Evolutionary conservation across 2,797 vertebrate genomes (phyloP).

Genomic region (Euthynnus affinis): DNA sequence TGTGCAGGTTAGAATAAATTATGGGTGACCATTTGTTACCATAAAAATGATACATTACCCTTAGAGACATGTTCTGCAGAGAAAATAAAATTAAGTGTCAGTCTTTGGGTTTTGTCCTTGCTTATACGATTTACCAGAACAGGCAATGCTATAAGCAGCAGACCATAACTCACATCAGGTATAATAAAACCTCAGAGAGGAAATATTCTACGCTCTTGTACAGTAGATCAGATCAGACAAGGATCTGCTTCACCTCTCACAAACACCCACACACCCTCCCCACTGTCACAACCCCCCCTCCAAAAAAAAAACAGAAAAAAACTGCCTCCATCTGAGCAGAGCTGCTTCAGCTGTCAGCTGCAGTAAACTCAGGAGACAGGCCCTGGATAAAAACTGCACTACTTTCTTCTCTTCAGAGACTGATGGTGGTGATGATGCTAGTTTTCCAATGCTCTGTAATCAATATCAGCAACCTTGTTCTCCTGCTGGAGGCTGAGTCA

Average conservation of each 20-base stretch:
- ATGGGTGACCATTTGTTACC: not conserved
- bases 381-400: slow-evolving; percentile 28
- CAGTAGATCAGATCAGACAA: slow-evolving; percentile 18
- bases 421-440: slow-evolving; percentile 39
- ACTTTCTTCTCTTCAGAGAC: slow-evolving; percentile 21
- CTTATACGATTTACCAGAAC: slow-evolving; percentile 30
- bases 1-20: slow-evolving; percentile 11
- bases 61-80: not conserved
- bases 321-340: slow-evolving; percentile 30
- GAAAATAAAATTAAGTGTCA: not conserved
- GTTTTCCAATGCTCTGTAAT: slow-evolving; percentile 55
- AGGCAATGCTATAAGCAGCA: not conserved
- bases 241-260: not conserved
- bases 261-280: slow-evolving; percentile 12
- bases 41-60: slow-evolving; percentile 27
- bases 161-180: slow-evolving; percentile 15
- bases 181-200: not conserved
- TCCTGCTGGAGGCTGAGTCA: slow-evolving; percentile 54
- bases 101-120: slow-evolving; percentile 38
- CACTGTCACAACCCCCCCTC: not conserved
- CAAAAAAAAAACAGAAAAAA: not conserved
- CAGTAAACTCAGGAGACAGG: slow-evolving; percentile 47
- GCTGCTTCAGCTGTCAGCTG: slow-evolving; percentile 37
- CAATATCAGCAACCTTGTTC: slow-evolving; percentile 53
- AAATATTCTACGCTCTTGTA: slow-evolving; percentile 25